These are phyloP conservation scores for Mormyrus lacerda DNA, from an alignment of 2,113 vertebrate genomes.

Conservation along the genomic window DNA sequence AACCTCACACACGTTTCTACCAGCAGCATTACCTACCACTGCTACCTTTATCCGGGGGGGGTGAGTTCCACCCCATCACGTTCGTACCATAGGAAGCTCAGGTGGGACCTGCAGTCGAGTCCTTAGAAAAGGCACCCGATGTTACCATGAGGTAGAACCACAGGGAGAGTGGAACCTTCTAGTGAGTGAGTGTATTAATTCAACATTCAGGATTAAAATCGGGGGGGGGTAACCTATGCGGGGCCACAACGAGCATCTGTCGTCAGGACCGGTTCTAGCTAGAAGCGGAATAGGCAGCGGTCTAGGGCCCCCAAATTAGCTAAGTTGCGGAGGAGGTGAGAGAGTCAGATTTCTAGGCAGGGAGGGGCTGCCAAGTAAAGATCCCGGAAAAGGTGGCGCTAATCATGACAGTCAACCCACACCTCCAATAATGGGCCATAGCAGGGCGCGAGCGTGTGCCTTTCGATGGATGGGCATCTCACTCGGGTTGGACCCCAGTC, in stretches of 20 bases:
- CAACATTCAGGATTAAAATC: background rate
- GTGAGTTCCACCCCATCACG: background rate
- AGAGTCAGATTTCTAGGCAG: background rate
- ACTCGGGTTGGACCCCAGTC: background rate
- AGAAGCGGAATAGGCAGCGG: background rate
- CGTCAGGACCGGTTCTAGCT: background rate
- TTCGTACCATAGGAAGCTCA: background rate
- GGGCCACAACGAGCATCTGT: background rate
- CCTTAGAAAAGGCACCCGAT: background rate
- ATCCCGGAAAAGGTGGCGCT: background rate
- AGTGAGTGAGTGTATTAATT: background rate
- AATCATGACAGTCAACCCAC: background rate
- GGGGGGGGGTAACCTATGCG: too few relatives aligned
- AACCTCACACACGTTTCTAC: background rate
- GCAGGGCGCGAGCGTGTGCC: background rate
- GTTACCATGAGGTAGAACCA: background rate
- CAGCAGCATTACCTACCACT: background rate
- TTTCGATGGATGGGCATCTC: background rate
- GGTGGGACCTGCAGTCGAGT: background rate
- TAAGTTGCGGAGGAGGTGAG: background rate
- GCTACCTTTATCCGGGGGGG: background rate
- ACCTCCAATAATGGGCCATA: background rate
- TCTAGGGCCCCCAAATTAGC: too few relatives aligned
- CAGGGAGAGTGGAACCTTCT: background rate
- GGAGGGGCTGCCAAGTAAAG: background rate